A percentile compares a stretch with the other conserved stretches of the same genome.
Evolutionary conservation across 2,888 invertebrate genomes (phyloP).

Genomic region (Acronicta psi): DNA sequence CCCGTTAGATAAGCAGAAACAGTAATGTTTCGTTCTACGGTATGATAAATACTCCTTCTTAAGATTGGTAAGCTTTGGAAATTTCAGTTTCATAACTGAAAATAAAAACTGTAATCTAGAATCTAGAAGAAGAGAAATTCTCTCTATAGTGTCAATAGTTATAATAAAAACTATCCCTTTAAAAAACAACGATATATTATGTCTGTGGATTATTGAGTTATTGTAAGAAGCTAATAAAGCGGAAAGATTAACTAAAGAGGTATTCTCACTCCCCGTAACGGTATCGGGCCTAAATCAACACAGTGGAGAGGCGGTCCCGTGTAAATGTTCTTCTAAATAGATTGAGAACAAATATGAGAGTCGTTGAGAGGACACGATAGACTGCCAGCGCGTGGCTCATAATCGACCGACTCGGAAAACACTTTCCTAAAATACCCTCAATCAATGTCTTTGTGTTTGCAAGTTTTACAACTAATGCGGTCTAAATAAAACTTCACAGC

Average conservation of each 20-base stretch:
- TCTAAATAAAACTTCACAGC: background rate
- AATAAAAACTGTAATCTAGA: too few species aligned
- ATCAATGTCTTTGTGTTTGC: constrained; percentile 39
- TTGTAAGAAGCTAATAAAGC: constrained; percentile 50
- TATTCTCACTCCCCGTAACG: constrained; percentile 52
- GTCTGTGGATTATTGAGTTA: constrained; percentile 42
- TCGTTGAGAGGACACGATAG: constrained; percentile 32
- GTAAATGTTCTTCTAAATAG: constrained; percentile 74
- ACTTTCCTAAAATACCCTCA: constrained; percentile 32
- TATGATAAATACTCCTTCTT: too few species aligned
- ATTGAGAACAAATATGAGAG: constrained; percentile 69
- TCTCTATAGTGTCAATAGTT: too few species aligned
- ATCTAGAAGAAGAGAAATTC: too few species aligned
- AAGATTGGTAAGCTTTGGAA: too few species aligned
- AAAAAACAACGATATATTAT: background rate
- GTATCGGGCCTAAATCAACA: constrained; percentile 80
- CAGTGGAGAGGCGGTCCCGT: constrained; percentile 60
- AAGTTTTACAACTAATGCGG: constrained; percentile 15
- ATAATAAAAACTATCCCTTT: background rate
- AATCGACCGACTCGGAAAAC: constrained; percentile 36
- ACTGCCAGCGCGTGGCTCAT: constrained; percentile 21
- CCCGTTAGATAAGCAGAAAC: background rate
- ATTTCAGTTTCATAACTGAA: too few species aligned
- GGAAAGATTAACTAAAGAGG: constrained; percentile 49
- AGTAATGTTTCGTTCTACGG: too few species aligned